A percentile compares a stretch with the other conserved stretches of the same genome.
These are phyloP conservation scores for Spinus pinus DNA, from an alignment of 2,797 vertebrate species.

Conservation along the genomic window DNA sequence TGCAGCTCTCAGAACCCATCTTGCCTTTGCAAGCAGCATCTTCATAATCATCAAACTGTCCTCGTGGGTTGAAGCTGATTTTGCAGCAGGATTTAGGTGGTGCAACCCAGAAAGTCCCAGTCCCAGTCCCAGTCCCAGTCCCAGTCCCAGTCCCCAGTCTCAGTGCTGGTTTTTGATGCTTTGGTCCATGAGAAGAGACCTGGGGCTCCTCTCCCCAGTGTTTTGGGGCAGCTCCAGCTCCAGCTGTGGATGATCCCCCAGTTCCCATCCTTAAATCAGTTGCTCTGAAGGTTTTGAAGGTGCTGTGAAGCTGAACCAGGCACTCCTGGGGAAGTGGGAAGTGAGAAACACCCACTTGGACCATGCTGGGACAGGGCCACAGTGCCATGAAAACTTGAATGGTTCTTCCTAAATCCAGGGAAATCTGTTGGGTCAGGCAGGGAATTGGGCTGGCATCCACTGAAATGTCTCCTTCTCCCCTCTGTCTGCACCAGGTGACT, in stretches of 20 bases:
- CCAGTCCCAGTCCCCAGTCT: not conserved
- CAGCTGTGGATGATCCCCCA: not conserved
- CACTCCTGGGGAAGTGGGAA: not conserved
- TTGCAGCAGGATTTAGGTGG: not conserved
- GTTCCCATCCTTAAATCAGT: not conserved
- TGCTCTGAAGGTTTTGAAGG: not conserved
- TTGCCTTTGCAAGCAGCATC: not conserved
- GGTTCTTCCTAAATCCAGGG: not conserved
- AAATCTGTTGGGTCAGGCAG: not conserved
- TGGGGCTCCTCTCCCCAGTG: not conserved
- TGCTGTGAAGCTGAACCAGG: not conserved
- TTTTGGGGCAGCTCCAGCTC: not conserved
- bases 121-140: not conserved
- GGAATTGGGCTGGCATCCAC: not conserved
- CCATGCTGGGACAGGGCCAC: not conserved
- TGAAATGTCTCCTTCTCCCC: accelerated
- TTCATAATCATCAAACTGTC: not conserved
- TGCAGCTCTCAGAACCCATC: not conserved
- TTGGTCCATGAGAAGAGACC: not conserved
- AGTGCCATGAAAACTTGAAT: not conserved
- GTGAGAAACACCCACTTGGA: not conserved
- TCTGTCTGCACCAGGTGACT: not conserved
- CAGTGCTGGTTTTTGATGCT: too few species aligned
- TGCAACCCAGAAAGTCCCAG: not conserved
- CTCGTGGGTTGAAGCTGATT: not conserved